These are phyloP conservation scores for Antigone vipio DNA, from an alignment of 2,113 vertebrate species.

Conservation along the genomic window DNA sequence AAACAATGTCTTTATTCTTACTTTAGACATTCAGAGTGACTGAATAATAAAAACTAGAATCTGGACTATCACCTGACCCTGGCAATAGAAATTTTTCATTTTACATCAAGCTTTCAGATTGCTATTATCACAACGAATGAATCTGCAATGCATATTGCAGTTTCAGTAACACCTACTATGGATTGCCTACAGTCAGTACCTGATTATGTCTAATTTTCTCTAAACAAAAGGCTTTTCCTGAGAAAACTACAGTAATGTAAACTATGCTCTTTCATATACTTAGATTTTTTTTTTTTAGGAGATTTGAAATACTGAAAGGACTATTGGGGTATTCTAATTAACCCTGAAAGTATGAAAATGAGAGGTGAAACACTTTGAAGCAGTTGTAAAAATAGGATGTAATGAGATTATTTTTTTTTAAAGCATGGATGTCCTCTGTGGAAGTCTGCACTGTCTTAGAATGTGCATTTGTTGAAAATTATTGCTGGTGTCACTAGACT, in stretches of 20 bases:
- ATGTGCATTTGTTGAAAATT: not conserved
- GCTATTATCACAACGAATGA: not conserved
- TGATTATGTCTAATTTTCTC: constrained; percentile 11
- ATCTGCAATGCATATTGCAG: not conserved
- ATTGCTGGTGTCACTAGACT: not conserved
- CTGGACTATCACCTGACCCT: not conserved
- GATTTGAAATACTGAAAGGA: not conserved
- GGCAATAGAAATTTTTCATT: not conserved
- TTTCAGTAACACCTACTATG: not conserved
- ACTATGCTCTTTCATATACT: not conserved
- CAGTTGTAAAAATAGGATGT: not conserved
- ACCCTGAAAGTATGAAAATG: not conserved
- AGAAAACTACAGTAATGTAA: not conserved
- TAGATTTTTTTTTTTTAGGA: not conserved
- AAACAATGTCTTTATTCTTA: not conserved
- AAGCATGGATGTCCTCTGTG: not conserved
- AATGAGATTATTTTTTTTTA: not conserved
- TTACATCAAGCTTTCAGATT: not conserved
- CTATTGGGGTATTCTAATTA: constrained; percentile 22
- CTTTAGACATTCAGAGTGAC: not conserved
- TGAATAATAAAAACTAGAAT: not conserved
- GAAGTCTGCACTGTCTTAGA: not conserved
- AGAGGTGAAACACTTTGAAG: not conserved
- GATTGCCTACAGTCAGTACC: not conserved
- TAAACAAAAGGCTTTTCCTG: not conserved